A percentile compares a stretch with the other conserved stretches of the same genome.
Evolutionary conservation across 30 jellyfish, hydroid and myxozoan genomes (phyloP).

Genomic region (Haliclystus octoradiatus): DNA sequence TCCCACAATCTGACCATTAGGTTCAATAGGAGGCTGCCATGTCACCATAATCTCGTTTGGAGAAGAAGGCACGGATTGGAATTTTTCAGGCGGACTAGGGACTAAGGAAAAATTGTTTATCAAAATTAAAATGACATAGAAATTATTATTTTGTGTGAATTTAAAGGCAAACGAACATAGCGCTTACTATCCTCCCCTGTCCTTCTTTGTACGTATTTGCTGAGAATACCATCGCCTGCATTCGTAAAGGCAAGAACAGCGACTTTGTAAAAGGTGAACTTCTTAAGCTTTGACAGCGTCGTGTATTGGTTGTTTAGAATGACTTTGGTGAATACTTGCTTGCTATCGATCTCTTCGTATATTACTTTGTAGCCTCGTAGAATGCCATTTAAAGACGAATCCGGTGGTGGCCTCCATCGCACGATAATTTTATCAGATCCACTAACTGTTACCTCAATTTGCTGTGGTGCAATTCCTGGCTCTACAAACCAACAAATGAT

Average conservation of each 20-base stretch:
- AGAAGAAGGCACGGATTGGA: slow-evolving; percentile 77
- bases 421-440: slow-evolving; percentile 56
- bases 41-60: slow-evolving; percentile 76
- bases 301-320: slow-evolving; percentile 32
- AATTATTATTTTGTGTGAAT: background rate
- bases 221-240: slow-evolving; percentile 71
- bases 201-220: slow-evolving; percentile 23
- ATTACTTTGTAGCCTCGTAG: slow-evolving; percentile 75
- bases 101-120: slow-evolving; percentile 18
- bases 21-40: slow-evolving; percentile 73
- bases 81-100: slow-evolving; percentile 80
- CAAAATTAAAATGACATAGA: background rate
- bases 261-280: slow-evolving; percentile 47
- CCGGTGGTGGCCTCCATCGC: slow-evolving; percentile 66
- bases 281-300: slow-evolving; percentile 39
- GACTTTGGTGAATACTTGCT: slow-evolving; percentile 2
- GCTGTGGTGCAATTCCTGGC: slow-evolving; percentile 73
- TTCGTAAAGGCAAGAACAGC: slow-evolving; percentile 73
- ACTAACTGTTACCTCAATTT: slow-evolving; percentile 37
- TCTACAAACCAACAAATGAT: slow-evolving; percentile 14
- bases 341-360: slow-evolving; percentile 29
- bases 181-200: slow-evolving; percentile 76
- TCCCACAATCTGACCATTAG: slow-evolving; percentile 64
- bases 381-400: slow-evolving; percentile 41
- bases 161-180: background rate